Evolutionary conservation across 1,140 invertebrate genomes (phyloP), one percentile per base, ranked within the genome.

Genomic region (Eciton burchellii): DNA sequence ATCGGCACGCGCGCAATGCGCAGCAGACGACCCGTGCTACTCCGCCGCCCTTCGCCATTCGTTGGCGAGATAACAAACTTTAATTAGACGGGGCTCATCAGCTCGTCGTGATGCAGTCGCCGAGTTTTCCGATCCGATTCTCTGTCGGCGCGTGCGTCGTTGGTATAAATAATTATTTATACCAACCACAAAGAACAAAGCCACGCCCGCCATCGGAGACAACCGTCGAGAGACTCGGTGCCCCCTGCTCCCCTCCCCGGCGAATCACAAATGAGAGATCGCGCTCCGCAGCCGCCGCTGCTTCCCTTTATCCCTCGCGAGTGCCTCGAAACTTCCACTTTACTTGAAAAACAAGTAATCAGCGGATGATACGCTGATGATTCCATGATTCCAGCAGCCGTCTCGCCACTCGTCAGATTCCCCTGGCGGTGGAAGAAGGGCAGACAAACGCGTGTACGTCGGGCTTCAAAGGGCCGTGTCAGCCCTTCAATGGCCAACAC

Each of bases 401-500:
- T 56, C 56, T 16, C 35, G 62, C 12, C 70, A 47, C 19, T 41
- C n/a, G 65, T 65, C 65, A 49, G 62, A 74, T 43, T 26, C 14
- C n/a, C 72, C 26, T 3, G 6, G 21, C n/a, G 16, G 0, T 47
- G 21, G 56, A 43, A 45, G 35, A 54, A 66, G 43, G 16, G 21
- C 29, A 19, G 43, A 16, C 56, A 70, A 49, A n/a, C n/a, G 47
- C 70, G 66, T 74, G 70, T 74, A 73, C 85, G 89, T 86, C 85
- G 74, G 89, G 76, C 82, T 86, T 90, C 83, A 89, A 86, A 88
- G 81, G 82, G 72, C 86, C 71, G 73, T 63, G 49, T 70, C 74
- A 26, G 74, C 66, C 83, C 87, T 87, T 87, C 85, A 84, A 43
- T 66, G n/a, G 12, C 29, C 87, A 70, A 81, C 86, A 72, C 72